These are phyloP conservation scores for Aphelenchoides fujianensis DNA, from an alignment of 1,140 invertebrate species.

Conservation along the genomic window DNA sequence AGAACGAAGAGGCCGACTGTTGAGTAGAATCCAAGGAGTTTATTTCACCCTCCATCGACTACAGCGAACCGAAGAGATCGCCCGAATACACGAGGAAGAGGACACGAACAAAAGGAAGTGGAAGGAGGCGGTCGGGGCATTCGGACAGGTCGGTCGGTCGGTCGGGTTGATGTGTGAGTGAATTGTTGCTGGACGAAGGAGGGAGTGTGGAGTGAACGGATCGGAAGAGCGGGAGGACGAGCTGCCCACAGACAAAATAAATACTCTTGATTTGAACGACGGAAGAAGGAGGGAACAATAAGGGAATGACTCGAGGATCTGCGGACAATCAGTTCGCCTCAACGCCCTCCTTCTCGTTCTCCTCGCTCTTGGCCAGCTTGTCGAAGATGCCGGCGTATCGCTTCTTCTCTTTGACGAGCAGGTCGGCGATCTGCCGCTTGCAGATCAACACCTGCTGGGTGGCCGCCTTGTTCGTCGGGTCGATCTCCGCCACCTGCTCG, in stretches of 20 bases:
- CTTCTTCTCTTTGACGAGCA: conserved; percentile 78
- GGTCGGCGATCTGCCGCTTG: conserved; percentile 73
- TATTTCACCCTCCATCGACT: background rate
- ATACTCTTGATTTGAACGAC: background rate
- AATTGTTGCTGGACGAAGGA: no score
- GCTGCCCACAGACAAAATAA: no score
- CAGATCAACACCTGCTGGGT: conserved; percentile 74
- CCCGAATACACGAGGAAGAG: background rate
- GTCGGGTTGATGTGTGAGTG: no score
- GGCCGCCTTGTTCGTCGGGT: conserved; percentile 80
- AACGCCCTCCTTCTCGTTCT: background rate
- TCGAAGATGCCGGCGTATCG: conserved; percentile 89
- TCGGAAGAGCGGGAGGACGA: no score
- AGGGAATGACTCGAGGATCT: no score
- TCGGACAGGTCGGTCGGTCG: no score
- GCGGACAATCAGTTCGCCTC: background rate
- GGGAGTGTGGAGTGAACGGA: no score
- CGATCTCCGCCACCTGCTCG: conserved; percentile 70
- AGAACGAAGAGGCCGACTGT: no score
- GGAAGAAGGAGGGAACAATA: no score
- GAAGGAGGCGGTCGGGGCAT: no score
- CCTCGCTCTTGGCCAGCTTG: conserved; percentile 67
- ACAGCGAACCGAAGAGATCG: background rate
- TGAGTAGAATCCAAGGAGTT: no score
- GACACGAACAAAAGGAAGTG: background rate